Percentiles rank a stretch among this genome's conserved stretches.
Conservation (phyloP, 2,797 vertebrate species). For the Platyrinchus mystaceus region DNA sequence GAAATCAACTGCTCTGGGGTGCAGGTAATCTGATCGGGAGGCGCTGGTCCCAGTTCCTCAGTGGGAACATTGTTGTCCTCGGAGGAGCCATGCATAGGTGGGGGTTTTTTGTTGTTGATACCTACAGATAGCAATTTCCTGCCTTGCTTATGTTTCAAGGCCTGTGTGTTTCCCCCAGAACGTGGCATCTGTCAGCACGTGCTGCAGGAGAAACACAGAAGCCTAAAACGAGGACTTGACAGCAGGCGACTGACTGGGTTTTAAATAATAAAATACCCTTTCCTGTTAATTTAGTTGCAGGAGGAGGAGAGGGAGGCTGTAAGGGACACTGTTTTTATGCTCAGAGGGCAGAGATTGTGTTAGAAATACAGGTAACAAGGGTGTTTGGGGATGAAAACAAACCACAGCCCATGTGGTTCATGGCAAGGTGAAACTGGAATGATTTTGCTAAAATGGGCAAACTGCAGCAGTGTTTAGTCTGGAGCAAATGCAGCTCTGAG, state of each 20-base stretch:
- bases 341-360: rapidly evolving
- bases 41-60: not conserved
- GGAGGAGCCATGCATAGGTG: not conserved
- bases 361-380: rapidly evolving
- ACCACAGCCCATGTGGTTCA: rapidly evolving
- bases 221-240: not conserved
- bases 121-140: not conserved
- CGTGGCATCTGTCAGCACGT: not conserved
- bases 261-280: not conserved
- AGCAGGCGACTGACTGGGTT: not conserved
- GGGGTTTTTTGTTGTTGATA: not conserved
- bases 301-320: not conserved
- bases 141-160: not conserved
- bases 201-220: not conserved
- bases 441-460: not conserved
- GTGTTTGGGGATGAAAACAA: not conserved
- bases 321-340: not conserved
- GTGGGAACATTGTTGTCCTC: not conserved
- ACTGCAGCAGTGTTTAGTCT: not conserved
- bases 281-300: not conserved
- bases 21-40: not conserved
- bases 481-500: not conserved
- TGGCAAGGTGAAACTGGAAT: not conserved
- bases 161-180: not conserved
- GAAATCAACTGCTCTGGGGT: not conserved